Percentiles rank a stretch among this genome's conserved stretches.
Conservation (phyloP, 2,888 invertebrate species). For the Scrobipalpa atriplicella region DNA sequence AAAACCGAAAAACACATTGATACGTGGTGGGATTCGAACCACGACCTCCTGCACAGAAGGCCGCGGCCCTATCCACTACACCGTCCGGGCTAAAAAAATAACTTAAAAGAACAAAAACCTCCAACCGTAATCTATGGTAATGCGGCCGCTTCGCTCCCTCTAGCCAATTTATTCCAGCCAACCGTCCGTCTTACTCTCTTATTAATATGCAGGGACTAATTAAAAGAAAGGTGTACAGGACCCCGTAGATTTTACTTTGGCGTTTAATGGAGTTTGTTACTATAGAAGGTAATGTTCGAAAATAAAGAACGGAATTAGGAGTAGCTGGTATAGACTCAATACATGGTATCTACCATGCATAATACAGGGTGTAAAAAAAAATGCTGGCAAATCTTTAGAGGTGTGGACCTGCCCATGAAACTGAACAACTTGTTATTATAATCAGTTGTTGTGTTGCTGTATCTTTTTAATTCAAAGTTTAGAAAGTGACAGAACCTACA, state of each 20-base stretch:
- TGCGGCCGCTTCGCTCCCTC: background rate
- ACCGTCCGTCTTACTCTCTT: conserved; percentile 2
- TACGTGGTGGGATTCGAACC: no score
- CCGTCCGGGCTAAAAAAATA: background rate
- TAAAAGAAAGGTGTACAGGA: conserved; percentile 1
- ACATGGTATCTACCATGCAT: no score
- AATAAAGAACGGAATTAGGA: background rate
- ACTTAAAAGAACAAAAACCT: background rate
- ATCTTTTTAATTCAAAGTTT: no score
- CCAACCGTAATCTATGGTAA: conserved; percentile 5
- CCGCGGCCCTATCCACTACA: no score
- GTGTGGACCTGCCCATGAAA: no score
- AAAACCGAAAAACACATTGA: no score
- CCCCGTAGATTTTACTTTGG: conserved; percentile 6
- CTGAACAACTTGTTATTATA: no score
- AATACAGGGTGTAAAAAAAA: no score
- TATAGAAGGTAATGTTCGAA: background rate
- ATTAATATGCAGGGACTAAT: conserved; percentile 7
- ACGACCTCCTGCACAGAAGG: no score
- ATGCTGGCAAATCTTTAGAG: no score
- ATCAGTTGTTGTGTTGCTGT: no score
- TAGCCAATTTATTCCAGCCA: conserved; percentile 7
- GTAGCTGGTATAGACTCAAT: background rate
- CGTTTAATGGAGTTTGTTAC: conserved; percentile 7
- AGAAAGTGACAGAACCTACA: no score